Evolutionary conservation across 2,113 vertebrate genomes (phyloP), one percentile per base, ranked within the genome.

Genomic region (Tinamus guttatus): DNA sequence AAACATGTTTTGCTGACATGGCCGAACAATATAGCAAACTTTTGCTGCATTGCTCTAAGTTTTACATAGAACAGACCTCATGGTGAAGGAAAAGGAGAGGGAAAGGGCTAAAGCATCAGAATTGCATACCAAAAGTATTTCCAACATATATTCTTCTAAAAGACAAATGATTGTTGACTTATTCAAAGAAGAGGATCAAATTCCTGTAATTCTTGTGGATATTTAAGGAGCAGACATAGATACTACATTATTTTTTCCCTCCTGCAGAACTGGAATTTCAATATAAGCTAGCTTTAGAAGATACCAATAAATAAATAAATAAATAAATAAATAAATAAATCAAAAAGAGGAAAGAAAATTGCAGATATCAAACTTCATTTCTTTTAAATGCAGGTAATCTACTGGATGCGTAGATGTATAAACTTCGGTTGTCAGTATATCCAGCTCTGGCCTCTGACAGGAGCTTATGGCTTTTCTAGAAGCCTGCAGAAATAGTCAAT

Each of bases 1-100:
- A 93, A 83, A 58, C n/a, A 87, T 19, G 65, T 91, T 90, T 95
- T 65, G 43, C 86, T 85, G 56, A 79, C 2, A 6, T 36, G 12
- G 81, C 75, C 41, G 19, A 94, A 69, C 58, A 81, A 41, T 3
- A 30, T 64, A 91, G 45, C 38, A 76, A 78, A 36, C 51, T 79
- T 85, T 36, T 51, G 17, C n/a, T 79, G 18, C 27, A 87, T 83
- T 91, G 65, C 60, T 75, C 62, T 49, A 60, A 74, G 36, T 2
- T 3, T 71, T 43, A 89, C 10, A 25, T 30, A 19, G 84, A 52
- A 83, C 52, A 21, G 40, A 13, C 30, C 51, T 63, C 32, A 11
- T 25, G 7, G 21, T 5, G 5, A 5, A 17, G 11, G 3, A 14
- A 1, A 52, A 11, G 1, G 3, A 4, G 11, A 12, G 51, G 49